phyloP scores from a whole-genome alignment of 2,113 vertebrate genomes.

The Nothocercus nigrocapillus region DNA sequence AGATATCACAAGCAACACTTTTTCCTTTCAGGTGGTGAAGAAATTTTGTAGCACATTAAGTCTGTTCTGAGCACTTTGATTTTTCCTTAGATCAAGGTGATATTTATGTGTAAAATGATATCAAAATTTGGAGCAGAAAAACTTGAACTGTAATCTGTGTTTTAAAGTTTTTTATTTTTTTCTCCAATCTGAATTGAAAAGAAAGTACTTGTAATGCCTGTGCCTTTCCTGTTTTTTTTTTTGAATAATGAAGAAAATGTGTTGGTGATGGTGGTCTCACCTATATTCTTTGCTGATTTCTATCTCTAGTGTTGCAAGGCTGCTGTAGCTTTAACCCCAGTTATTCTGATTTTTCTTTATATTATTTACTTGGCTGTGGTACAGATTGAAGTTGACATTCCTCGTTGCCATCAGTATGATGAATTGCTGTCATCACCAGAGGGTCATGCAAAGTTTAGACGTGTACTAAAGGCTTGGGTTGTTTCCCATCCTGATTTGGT shows the following conservation, averaged over 20 bases:
- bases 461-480: slow-evolving; percentile 97
- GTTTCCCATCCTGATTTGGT: slow-evolving; percentile 97
- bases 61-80: background rate
- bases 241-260: background rate
- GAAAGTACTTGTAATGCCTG: background rate
- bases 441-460: slow-evolving; percentile 94
- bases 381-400: slow-evolving; percentile 99
- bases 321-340: background rate
- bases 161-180: background rate
- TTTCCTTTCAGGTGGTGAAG: background rate
- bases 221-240: background rate
- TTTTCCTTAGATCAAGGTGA: background rate
- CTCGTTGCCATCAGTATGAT: slow-evolving; percentile 98
- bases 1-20: background rate
- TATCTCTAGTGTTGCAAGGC: background rate
- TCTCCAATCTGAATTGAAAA: background rate
- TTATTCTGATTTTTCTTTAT: background rate
- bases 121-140: background rate
- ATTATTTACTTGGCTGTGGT: slow-evolving; percentile 1
- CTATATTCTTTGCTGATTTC: background rate
- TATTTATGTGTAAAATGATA: background rate
- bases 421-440: slow-evolving; percentile 95
- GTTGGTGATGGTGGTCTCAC: background rate
- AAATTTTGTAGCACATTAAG: background rate
- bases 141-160: background rate